Evolutionary conservation across 2,113 vertebrate species (phyloP), one percentile per base, ranked within the genome.

Genomic region (Passer domesticus): DNA sequence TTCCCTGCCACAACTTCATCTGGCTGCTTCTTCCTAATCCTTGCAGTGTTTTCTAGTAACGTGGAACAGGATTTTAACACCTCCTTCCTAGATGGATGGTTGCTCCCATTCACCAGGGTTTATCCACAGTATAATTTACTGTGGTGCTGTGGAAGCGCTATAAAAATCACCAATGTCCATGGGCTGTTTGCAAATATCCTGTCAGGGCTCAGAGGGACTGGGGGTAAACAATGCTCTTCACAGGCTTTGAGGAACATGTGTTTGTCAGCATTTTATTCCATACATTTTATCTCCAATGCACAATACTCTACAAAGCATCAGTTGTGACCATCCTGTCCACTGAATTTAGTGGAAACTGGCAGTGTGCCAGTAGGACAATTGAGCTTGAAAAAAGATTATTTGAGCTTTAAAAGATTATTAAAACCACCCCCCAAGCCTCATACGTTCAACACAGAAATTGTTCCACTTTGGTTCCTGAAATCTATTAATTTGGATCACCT

Each of bases 81-180:
- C 62, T 75, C 63, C 70, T 87, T 82, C 53, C 64, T 83, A 39
- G 79, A 76, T 88, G 91, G 90, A 83, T 92, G 89, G 50, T 49
- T 89, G 90, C 62, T 85, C 88, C 92, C 75, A 79, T 97, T 97
- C 81, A 83, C 31, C 27, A 10, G 49, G 58, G 67, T 89, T 96
- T 87, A 81, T 85, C 90, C 83, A 67, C 25, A 47, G 49, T 37
- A 33, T 53, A 59, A 92, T 81, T 92, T 83, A 58, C 88, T 93
- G 27, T 30, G 60, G 15, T 59, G 64, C 37, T 58, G 21, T 70
- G 69, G 27, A 59, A 90, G 44, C 39, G 89, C 2, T 33, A 39
- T 30, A 68, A 78, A 78, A 85, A 83, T 59, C n/a, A 49, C 25
- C 21, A 60, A 0, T 69, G 20, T 53, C 17, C n/a, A n/a, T 23